Base-by-base conservation (phyloP, 2,888 invertebrate genomes). In the Trichogramma evanescens region DNA sequence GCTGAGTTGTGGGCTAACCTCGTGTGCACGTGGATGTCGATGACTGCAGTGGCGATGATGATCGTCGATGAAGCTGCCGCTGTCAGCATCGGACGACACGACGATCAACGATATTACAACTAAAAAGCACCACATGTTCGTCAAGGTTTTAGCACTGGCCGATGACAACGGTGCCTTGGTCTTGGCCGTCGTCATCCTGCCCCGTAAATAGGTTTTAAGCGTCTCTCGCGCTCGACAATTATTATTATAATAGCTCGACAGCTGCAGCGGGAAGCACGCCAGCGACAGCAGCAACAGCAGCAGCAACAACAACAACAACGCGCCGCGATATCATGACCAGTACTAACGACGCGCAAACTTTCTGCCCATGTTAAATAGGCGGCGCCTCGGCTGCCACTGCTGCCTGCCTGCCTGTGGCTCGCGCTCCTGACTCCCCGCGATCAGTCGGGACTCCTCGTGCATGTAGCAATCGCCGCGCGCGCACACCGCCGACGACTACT, bases 21-120 rank as follows among this genome's bases (percentile, higher is more conserved):
- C 86, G 72, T 87, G 82, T 59, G 82, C 82, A 71, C 82, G 84
- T 3, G 87, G 87, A 76, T 87, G 86, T 64, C 83, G 80, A 69
- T 88, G 88, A 54, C 80, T 83, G 76, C 88, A 88, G 50, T 76
- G 76, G 39, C 71, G 71, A 65, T 75, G 74, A 66, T 74, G 68
- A 75, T 74, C 70, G 75, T 71, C 7, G 10, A 8, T 46, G 8
- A 26, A 26, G 26, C 54, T 10, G 46, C 9, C 6, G 46, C 10
- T 8, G 46, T 10, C 6, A 6, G n/a, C 6, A 46, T 8, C 26
- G 26, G 46, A 46, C 6, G 46, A 46, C 46, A 46, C 9, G 6
- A 6, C 9, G 46, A 46, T 46, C 10, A 9, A 7, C 7, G 46
- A 46, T 9, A 46, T 10, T 9, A 10, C 9, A 46, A 46, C 9